phyloP scores from a whole-genome alignment of 2,113 vertebrate species.

The Pelecanoides urinatrix region DNA sequence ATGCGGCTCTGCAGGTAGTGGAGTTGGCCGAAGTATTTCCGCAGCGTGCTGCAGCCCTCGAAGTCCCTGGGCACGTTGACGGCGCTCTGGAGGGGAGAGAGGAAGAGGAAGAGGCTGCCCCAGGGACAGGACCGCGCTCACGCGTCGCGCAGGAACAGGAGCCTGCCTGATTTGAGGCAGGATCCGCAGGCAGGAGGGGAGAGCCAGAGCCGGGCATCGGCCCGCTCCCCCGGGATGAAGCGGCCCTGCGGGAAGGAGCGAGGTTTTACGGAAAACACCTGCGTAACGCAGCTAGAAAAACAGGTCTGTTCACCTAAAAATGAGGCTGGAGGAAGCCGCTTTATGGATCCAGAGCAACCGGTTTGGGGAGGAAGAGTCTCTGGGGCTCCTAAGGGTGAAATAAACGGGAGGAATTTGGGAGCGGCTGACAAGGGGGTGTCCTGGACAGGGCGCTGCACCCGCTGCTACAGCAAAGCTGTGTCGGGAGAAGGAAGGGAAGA shows the following conservation, averaged over 20 bases:
- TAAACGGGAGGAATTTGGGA: not conserved
- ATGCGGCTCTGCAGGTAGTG: constrained; percentile 97
- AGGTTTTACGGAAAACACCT: not conserved
- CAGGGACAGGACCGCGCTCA: accelerated
- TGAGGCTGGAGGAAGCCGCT: not conserved
- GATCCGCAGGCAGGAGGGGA: not conserved
- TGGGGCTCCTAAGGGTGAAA: not conserved
- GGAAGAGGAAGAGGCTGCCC: not conserved
- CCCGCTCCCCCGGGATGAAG: accelerated
- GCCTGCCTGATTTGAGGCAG: too few relatives aligned
- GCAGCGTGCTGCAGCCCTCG: constrained; percentile 93
- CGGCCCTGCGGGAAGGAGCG: too few relatives aligned
- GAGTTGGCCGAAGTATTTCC: constrained; percentile 96
- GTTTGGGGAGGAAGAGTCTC: not conserved
- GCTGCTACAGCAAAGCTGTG: not conserved
- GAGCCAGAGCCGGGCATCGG: accelerated
- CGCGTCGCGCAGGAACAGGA: not conserved
- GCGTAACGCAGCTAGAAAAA: not conserved
- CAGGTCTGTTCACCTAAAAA: not conserved
- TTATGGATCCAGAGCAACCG: not conserved
- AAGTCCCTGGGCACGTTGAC: constrained; percentile 94
- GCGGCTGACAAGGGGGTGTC: not conserved
- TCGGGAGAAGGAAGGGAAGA: not conserved
- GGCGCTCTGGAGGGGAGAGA: constrained; percentile 61
- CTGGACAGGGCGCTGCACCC: not conserved